Conservation (phyloP, 2,113 vertebrate genomes). For the Tychaedon coryphoeus region DNA sequence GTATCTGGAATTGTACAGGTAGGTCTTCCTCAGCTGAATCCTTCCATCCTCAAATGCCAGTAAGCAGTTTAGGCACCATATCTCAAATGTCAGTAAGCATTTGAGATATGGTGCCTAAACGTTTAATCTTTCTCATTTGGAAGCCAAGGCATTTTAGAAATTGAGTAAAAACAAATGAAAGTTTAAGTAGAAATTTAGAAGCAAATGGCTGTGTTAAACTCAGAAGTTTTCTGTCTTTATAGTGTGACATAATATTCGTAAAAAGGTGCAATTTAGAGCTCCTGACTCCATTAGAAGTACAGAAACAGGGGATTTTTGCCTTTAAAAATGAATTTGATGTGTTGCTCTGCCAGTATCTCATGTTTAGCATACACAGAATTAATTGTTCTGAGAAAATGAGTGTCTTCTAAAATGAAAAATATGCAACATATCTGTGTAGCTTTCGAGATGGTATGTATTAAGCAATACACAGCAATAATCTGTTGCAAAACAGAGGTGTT, state of each 20-base stretch:
- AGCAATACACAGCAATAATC: background rate
- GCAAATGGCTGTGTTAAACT: accelerated
- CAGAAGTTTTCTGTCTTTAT: background rate
- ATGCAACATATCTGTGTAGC: background rate
- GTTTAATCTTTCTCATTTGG: background rate
- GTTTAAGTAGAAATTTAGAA: background rate
- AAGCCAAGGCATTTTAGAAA: background rate
- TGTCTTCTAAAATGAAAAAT: background rate
- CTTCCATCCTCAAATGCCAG: background rate
- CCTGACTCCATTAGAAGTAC: background rate
- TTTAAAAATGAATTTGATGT: background rate
- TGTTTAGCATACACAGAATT: background rate
- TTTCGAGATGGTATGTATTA: background rate
- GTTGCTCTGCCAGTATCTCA: background rate
- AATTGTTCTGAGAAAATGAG: background rate
- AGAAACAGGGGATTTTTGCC: accelerated
- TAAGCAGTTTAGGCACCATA: too few species aligned
- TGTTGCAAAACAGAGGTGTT: background rate
- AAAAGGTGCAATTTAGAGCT: background rate
- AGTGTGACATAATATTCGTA: background rate
- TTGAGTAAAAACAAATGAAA: background rate
- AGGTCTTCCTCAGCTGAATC: background rate
- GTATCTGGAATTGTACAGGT: background rate
- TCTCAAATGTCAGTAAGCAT: background rate
- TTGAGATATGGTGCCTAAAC: background rate